These are phyloP conservation scores for Trogon surrucura DNA, from an alignment of 2,113 vertebrate genomes.

Conservation along the genomic window DNA sequence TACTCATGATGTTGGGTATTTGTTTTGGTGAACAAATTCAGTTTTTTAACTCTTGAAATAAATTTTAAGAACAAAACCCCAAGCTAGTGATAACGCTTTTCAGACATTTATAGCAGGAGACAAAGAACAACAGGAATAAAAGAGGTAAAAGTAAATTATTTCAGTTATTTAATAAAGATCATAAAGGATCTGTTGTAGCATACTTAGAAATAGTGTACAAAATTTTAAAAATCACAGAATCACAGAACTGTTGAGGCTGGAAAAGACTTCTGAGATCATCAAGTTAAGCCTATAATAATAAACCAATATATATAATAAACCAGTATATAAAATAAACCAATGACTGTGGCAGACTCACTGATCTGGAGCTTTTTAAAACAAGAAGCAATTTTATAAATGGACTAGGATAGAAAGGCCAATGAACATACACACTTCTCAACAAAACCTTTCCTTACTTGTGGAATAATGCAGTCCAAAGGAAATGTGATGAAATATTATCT, in stretches of 20 bases:
- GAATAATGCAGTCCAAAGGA: neutral
- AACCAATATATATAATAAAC: neutral
- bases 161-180: neutral
- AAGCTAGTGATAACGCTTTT: neutral
- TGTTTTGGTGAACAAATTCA: neutral
- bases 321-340: neutral
- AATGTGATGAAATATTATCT: neutral
- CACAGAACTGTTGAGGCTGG: too few relatives aligned
- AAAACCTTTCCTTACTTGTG: neutral
- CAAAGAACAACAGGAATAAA: neutral
- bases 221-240: neutral
- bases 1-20: neutral
- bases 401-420: neutral
- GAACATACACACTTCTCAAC: fast-evolving
- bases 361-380: neutral
- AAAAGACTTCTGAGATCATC: too few relatives aligned
- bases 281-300: too few relatives aligned
- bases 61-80: neutral
- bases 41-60: neutral
- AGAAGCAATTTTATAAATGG: neutral
- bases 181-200: neutral
- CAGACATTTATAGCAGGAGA: neutral
- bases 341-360: neutral
- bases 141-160: neutral
- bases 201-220: neutral